Evolutionary conservation across 2,113 vertebrate species (phyloP).

Genomic region (Lepus americanus): DNA sequence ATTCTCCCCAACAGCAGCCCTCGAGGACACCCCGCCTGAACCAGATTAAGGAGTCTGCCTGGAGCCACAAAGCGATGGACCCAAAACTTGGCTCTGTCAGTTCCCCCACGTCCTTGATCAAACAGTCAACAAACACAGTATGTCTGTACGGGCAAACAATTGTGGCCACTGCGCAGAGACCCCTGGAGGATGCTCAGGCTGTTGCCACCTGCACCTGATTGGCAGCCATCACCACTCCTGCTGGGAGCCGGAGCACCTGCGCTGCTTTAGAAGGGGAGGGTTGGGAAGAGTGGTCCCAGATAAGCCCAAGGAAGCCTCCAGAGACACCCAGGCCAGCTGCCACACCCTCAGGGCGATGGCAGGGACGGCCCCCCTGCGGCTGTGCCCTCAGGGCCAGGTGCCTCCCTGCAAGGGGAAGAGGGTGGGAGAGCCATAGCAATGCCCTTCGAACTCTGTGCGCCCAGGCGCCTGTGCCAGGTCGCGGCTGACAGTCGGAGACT

Average conservation of each 20-base stretch:
- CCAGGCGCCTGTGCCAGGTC: not conserved
- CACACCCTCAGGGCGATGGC: slow-evolving; percentile 44
- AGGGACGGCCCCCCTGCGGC: not conserved
- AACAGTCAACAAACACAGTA: not conserved
- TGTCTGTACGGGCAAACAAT: slow-evolving; percentile 21
- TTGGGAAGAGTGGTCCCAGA: not conserved
- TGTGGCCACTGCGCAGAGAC: not conserved
- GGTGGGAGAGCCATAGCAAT: not conserved
- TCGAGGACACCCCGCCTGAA: not conserved
- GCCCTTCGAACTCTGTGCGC: slow-evolving; percentile 44
- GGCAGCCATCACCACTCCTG: not conserved
- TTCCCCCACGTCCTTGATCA: not conserved
- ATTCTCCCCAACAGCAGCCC: slow-evolving; percentile 31
- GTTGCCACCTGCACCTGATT: slow-evolving; percentile 56
- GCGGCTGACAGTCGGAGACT: slow-evolving; percentile 56
- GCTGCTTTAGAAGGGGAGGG: not conserved
- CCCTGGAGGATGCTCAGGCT: not conserved
- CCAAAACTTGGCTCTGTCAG: not conserved
- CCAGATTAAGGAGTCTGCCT: not conserved
- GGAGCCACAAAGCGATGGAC: slow-evolving; percentile 2
- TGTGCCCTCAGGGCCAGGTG: slow-evolving; percentile 16
- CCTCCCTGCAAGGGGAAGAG: not conserved
- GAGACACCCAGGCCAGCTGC: slow-evolving; percentile 47
- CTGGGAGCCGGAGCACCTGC: not conserved
- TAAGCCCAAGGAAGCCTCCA: not conserved